These are phyloP conservation scores for Zaprionus inermis DNA, from an alignment of 1,140 invertebrate species.

Conservation along the genomic window DNA sequence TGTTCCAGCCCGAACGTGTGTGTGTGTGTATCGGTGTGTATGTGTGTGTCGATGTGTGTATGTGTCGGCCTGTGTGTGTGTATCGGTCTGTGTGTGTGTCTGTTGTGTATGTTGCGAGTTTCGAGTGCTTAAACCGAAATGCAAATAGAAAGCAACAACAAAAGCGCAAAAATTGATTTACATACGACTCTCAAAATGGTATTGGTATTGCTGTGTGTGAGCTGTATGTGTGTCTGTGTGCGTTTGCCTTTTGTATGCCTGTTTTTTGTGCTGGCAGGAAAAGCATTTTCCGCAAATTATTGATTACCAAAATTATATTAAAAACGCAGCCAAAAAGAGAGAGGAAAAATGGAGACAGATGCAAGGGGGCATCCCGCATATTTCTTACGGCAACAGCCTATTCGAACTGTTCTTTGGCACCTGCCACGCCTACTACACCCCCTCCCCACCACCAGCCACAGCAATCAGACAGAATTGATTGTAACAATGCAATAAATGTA, in stretches of 20 bases:
- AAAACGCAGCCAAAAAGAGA: conserved; percentile 22
- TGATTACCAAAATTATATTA: conserved; percentile 60
- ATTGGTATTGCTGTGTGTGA: not conserved
- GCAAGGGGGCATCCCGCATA: not conserved
- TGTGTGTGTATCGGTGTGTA: not conserved
- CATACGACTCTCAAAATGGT: conserved; percentile 10
- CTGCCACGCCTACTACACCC: not conserved
- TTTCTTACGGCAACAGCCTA: not conserved
- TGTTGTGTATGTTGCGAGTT: conserved; percentile 15
- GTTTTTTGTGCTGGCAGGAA: conserved; percentile 9
- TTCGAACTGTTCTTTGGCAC: not conserved
- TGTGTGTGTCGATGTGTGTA: conserved; percentile 1
- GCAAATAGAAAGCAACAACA: conserved; percentile 54
- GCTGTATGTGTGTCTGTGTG: conserved; percentile 11
- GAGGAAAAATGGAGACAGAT: not conserved
- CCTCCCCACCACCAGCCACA: not conserved
- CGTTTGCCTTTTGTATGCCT: conserved; percentile 17
- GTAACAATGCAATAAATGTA: conserved; percentile 38
- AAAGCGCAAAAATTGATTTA: conserved; percentile 58
- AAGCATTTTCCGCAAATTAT: conserved; percentile 62
- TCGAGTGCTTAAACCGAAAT: conserved; percentile 35
- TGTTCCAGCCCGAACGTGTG: not conserved
- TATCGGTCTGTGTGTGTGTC: conserved; percentile 26
- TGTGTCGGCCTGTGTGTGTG: not conserved
- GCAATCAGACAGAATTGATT: conserved; percentile 10